Evolutionary conservation across 2,888 invertebrate species (phyloP).

Genomic region (Portevinia maculata): DNA sequence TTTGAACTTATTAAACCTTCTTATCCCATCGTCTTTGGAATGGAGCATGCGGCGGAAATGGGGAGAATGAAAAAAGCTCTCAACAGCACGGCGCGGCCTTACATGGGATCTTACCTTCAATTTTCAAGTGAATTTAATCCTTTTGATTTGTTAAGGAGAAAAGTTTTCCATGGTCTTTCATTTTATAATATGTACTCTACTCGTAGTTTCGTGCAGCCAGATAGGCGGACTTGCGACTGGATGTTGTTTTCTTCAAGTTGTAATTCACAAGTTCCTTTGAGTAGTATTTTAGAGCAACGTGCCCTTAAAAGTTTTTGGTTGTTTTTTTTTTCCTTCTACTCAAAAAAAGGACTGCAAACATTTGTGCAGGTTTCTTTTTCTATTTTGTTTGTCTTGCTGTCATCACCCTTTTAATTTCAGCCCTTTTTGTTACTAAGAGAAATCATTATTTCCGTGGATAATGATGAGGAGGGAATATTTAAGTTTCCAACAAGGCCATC

Average conservation of each 20-base stretch:
- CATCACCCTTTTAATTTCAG: conserved; percentile 47
- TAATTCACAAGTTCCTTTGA: background rate
- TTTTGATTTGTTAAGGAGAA: conserved; percentile 56
- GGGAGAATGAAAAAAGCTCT: background rate
- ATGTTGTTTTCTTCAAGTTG: conserved; percentile 4
- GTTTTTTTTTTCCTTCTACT: background rate
- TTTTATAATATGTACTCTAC: conserved; percentile 17
- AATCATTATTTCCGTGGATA: conserved; percentile 35
- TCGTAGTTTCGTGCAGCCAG: conserved; percentile 6
- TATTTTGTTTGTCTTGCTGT: conserved; percentile 29
- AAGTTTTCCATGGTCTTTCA: conserved; percentile 27
- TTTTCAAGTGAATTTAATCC: conserved; percentile 61
- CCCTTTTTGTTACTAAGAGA: conserved; percentile 25
- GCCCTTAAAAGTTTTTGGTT: conserved; percentile 14
- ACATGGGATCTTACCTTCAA: conserved; percentile 47
- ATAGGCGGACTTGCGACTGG: background rate
- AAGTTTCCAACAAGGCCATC: too few relatives aligned
- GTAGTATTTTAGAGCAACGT: conserved; percentile 16
- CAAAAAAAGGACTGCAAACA: conserved; percentile 21
- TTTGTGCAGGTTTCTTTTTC: conserved; percentile 14
- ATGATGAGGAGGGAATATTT: too few relatives aligned
- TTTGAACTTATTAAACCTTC: conserved; percentile 45
- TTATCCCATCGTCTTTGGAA: background rate
- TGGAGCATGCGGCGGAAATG: background rate
- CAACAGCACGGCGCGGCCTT: conserved; percentile 7